These are phyloP conservation scores for Watsonalla cultraria DNA, from an alignment of 2,888 invertebrate species.

Conservation along the genomic window DNA sequence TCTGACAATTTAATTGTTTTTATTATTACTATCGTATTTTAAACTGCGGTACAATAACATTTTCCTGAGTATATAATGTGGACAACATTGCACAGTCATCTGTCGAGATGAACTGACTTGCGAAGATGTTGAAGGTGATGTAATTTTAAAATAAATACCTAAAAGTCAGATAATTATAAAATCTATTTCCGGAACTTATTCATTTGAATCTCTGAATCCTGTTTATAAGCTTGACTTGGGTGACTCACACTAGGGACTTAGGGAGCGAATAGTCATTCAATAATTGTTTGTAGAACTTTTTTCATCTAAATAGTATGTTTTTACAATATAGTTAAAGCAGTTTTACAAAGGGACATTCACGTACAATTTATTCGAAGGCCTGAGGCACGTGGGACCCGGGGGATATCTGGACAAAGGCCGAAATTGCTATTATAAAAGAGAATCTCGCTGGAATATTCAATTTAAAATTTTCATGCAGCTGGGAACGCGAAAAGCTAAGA, in stretches of 20 bases:
- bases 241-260: background rate
- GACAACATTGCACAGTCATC: too few species aligned
- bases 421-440: conserved; percentile 41
- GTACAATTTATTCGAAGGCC: conserved; percentile 47
- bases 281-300: background rate
- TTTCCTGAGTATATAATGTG: too few species aligned
- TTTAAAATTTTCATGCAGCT: conserved; percentile 14
- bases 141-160: too few species aligned
- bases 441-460: conserved; percentile 34
- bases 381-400: conserved; percentile 24
- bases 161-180: too few species aligned
- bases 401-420: conserved; percentile 40
- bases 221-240: too few species aligned
- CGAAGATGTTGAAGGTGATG: too few species aligned
- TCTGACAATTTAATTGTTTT: too few species aligned
- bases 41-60: too few species aligned
- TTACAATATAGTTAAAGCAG: conserved; percentile 15
- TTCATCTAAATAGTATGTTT: conserved; percentile 20
- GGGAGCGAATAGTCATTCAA: conserved; percentile 8
- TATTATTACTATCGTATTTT: too few species aligned
- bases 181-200: too few species aligned
- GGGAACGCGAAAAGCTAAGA: background rate
- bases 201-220: too few species aligned
- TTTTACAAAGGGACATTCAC: conserved; percentile 14
- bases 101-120: too few species aligned